A percentile compares a stretch with the other conserved stretches of the same genome.
These are phyloP conservation scores for Berghia stephanieae DNA, from an alignment of 1,140 invertebrate species.

Conservation along the genomic window DNA sequence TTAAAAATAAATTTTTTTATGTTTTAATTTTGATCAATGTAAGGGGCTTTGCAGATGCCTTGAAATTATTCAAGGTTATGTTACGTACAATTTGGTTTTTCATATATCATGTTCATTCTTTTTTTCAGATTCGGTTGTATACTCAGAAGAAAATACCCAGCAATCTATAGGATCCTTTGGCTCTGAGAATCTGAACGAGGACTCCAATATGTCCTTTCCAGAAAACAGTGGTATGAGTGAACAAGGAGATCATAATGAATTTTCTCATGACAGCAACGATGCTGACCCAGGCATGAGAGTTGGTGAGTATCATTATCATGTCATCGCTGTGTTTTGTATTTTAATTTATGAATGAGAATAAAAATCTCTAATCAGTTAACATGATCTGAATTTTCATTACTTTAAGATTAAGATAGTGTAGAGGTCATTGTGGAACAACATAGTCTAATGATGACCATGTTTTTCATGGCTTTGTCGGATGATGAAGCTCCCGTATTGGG, in stretches of 20 bases:
- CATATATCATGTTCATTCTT: not conserved
- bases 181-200: slow-evolving; percentile 44
- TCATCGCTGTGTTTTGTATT: too few relatives aligned
- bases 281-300: slow-evolving; percentile 45
- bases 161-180: slow-evolving; percentile 42
- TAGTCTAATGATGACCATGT: too few relatives aligned
- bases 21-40: too few relatives aligned
- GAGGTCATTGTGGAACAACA: too few relatives aligned
- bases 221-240: slow-evolving; percentile 34
- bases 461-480: too few relatives aligned
- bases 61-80: too few relatives aligned
- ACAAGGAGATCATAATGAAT: slow-evolving; percentile 38
- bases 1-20: too few relatives aligned
- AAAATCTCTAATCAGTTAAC: too few relatives aligned
- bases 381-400: not conserved
- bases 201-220: slow-evolving; percentile 50
- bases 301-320: slow-evolving; percentile 34
- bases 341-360: too few relatives aligned
- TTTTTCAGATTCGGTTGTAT: slow-evolving; percentile 38
- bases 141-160: slow-evolving; percentile 45
- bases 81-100: not conserved
- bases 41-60: too few relatives aligned
- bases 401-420: not conserved
- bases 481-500: too few relatives aligned
- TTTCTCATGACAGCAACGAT: slow-evolving; percentile 48